Percentiles rank a stretch among this genome's conserved stretches.
Conservation (phyloP, 2,888 invertebrate genomes). For the Myathropa florea region DNA sequence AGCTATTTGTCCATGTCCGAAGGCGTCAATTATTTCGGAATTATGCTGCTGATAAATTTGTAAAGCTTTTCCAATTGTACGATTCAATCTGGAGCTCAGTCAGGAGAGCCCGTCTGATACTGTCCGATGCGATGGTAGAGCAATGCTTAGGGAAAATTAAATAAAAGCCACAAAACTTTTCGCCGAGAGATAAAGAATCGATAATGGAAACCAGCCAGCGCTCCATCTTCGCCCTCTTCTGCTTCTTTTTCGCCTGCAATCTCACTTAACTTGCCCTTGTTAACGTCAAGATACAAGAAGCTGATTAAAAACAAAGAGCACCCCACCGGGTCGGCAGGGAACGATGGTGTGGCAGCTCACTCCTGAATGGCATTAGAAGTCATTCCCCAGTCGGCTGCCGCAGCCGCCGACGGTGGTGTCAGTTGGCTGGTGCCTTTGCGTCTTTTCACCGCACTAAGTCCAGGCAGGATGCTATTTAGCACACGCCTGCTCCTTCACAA, state of each 20-base stretch:
- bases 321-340: not conserved
- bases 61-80: slow-evolving; percentile 28
- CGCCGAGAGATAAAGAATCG: slow-evolving; percentile 58
- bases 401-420: slow-evolving; percentile 31
- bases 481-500: not conserved
- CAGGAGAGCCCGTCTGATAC: slow-evolving; percentile 22
- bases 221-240: not conserved
- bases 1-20: slow-evolving; percentile 28
- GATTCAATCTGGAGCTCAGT: slow-evolving; percentile 17
- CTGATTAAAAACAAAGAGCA: slow-evolving; percentile 56
- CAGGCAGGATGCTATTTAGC: slow-evolving; percentile 21
- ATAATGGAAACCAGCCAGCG: slow-evolving; percentile 53
- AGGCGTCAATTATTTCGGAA: slow-evolving; percentile 66
- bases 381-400: slow-evolving; percentile 36
- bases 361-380: slow-evolving; percentile 56
- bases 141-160: slow-evolving; percentile 59
- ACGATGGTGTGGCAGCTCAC: not conserved
- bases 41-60: slow-evolving; percentile 62
- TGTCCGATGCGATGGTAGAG: not conserved
- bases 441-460: not conserved
- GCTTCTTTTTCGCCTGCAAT: not conserved
- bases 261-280: slow-evolving; percentile 54
- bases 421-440: slow-evolving; percentile 9
- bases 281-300: slow-evolving; percentile 68
- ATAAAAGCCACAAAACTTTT: slow-evolving; percentile 66